Evolutionary conservation across 2,888 invertebrate genomes (phyloP).

Genomic region (Laothoe populi): DNA sequence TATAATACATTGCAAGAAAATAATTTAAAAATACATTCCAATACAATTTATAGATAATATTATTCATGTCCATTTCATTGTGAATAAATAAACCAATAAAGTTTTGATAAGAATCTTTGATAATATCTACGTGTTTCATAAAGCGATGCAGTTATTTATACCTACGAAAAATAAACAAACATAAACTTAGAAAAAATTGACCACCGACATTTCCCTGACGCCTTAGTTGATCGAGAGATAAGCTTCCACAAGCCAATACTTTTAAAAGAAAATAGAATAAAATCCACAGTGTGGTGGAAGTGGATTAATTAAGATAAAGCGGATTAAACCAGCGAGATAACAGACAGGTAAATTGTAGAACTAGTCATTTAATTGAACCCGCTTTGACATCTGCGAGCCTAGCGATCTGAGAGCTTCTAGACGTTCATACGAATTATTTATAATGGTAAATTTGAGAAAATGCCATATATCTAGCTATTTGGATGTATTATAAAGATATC

Average conservation of each 20-base stretch:
- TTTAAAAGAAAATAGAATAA: constrained; percentile 31
- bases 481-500: no score
- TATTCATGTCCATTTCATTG: no score
- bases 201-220: constrained; percentile 5
- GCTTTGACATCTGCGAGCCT: constrained; percentile 24
- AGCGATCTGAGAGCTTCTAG: constrained; percentile 20
- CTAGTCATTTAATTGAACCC: constrained; percentile 27
- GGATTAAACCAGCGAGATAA: constrained; percentile 35
- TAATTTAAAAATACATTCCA: no score
- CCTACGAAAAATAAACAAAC: neutral
- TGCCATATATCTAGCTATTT: no score
- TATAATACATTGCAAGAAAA: no score
- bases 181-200: neutral
- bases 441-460: neutral
- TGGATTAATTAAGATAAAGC: constrained; percentile 45
- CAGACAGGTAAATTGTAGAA: constrained; percentile 29
- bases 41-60: no score
- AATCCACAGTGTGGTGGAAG: constrained; percentile 28
- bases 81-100: no score
- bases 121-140: neutral
- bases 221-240: constrained; percentile 25
- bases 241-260: constrained; percentile 23
- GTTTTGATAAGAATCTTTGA: neutral
- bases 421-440: constrained; percentile 18
- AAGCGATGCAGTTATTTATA: neutral